phyloP scores from a whole-genome alignment of 2,797 vertebrate species.

The Artibeus jamaicensis region DNA sequence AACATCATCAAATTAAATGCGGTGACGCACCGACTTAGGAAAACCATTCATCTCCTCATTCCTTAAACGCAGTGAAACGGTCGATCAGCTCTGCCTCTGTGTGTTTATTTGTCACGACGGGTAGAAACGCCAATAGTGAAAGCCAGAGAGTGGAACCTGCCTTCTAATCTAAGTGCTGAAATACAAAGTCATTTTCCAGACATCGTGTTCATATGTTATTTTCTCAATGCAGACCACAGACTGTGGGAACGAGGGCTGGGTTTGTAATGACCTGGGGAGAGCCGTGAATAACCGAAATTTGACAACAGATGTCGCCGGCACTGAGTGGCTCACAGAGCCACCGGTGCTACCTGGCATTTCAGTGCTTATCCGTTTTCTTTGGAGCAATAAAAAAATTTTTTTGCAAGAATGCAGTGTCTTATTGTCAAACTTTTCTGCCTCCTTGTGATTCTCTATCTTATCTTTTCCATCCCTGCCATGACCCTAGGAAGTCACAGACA shows the following conservation, averaged over 20 bases:
- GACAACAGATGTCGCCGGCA: slow-evolving; percentile 41
- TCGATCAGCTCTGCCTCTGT: slow-evolving; percentile 43
- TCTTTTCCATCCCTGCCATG: neutral
- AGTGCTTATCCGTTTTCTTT: neutral
- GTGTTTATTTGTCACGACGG: slow-evolving; percentile 51
- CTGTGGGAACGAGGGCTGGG: slow-evolving; percentile 10
- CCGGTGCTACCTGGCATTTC: neutral
- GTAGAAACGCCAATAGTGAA: slow-evolving; percentile 43
- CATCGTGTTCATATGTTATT: slow-evolving; percentile 28
- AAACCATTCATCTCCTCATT: slow-evolving; percentile 34
- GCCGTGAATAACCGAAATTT: slow-evolving; percentile 47
- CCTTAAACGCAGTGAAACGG: slow-evolving; percentile 55
- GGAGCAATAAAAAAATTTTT: neutral
- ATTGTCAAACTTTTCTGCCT: neutral
- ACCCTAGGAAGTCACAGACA: neutral
- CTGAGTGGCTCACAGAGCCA: neutral
- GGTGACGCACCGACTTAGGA: slow-evolving; percentile 38
- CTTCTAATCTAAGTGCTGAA: slow-evolving; percentile 21
- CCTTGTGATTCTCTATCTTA: neutral
- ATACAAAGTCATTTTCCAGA: slow-evolving; percentile 38
- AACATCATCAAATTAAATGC: slow-evolving; percentile 61
- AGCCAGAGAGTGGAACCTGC: slow-evolving; percentile 22
- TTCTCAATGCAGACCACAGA: slow-evolving; percentile 48
- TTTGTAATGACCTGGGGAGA: slow-evolving; percentile 49
- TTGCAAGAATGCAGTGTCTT: neutral